Base-by-base conservation (phyloP, 92 coral and sea anemone genomes). In the Palythoa grandis region DNA sequence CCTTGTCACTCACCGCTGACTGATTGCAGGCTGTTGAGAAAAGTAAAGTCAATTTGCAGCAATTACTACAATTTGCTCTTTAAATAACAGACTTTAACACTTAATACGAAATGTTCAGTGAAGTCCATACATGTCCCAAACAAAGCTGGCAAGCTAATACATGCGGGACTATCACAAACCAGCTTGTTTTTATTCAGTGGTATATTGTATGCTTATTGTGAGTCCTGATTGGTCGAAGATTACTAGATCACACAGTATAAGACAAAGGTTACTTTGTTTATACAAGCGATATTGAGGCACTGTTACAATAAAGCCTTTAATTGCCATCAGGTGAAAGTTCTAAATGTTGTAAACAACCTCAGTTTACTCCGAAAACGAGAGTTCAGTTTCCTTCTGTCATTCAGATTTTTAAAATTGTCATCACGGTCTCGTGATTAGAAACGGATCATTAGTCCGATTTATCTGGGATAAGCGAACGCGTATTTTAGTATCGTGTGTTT, bases 1-100 rank as follows among this genome's bases (percentile, higher is more conserved):
- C 65, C 19, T 69, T 70, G 74, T 80, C 74, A 80, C 72, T 63
- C 74, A 80, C 85, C 85, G 85, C 85, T 80, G 85, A 47, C 63
- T 43, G 85, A 65, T 66, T 80, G 85, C 85, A 80, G 85, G 75
- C 85, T 80, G 85, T 80, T 80, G 85, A 80, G 23, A 79, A 79
- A 79, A 43, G 37, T 35, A 48, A 63, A 7, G 43, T 50, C 39
- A 48, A 80, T 80, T 67, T 60, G 40, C 57, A 24, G 73, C 85
- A 19, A 52, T 48, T 22, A n/a, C 29, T n/a, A 39, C 17, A 43
- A 61, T 40, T 63, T 43, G 9, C 60, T 76, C 67, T 11, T 25
- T 48, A 35, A 53, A n/a, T 19, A 76, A 76, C 43, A 52, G 52
- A 13, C n/a, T 76, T 76, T 22, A 22, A 11, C 54, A 80, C 85